These are phyloP conservation scores for Echiichthys vipera DNA, from an alignment of 2,797 vertebrate species.

Conservation along the genomic window DNA sequence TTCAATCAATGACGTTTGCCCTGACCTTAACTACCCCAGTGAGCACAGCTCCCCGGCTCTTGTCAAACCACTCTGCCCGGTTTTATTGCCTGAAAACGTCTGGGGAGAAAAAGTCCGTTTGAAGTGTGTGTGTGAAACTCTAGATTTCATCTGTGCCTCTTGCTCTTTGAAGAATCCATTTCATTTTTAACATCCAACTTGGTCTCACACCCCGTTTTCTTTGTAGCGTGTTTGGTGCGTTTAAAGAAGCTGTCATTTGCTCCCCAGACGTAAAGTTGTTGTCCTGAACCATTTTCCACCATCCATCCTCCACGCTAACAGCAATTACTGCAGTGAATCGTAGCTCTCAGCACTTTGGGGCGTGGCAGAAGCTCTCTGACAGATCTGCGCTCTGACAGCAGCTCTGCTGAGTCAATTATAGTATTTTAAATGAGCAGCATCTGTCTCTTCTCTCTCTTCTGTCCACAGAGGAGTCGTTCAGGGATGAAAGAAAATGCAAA, in stretches of 20 bases:
- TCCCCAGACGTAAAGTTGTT: constrained; percentile 29
- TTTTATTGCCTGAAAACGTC: constrained; percentile 53
- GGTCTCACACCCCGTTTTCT: not conserved
- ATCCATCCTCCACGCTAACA: constrained; percentile 1
- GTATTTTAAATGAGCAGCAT: constrained; percentile 63
- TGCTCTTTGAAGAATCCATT: constrained; percentile 30
- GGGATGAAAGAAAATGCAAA: constrained; percentile 65
- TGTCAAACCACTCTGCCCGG: constrained; percentile 41
- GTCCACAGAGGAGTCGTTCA: constrained; percentile 43
- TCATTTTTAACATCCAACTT: constrained; percentile 14
- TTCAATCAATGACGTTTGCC: constrained; percentile 70
- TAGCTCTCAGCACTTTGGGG: constrained; percentile 36
- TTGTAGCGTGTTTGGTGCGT: not conserved
- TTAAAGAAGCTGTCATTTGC: constrained; percentile 2
- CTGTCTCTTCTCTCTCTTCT: constrained; percentile 46
- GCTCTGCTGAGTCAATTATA: constrained; percentile 64
- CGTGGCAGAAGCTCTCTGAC: constrained; percentile 27
- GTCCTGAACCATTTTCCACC: constrained; percentile 17
- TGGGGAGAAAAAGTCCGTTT: constrained; percentile 29
- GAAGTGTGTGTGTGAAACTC: constrained; percentile 37
- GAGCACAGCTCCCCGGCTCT: constrained; percentile 47
- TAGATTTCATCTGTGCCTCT: constrained; percentile 24
- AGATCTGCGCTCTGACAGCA: constrained; percentile 48
- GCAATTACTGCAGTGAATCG: constrained; percentile 38
- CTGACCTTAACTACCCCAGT: constrained; percentile 68